phyloP scores from a whole-genome alignment of 2,797 vertebrate species.

The Protonibea diacanthus region DNA sequence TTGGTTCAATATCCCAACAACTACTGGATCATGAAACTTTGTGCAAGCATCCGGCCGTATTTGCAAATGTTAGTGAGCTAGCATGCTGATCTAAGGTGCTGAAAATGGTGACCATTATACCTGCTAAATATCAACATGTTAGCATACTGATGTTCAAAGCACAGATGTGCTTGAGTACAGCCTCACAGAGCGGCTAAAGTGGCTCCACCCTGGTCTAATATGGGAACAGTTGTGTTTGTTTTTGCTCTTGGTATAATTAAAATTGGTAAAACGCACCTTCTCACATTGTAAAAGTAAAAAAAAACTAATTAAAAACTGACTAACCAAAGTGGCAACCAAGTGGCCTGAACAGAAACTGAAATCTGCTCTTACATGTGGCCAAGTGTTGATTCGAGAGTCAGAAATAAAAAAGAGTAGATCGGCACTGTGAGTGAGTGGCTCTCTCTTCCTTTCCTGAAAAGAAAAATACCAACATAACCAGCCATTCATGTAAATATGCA shows the following conservation, averaged over 20 bases:
- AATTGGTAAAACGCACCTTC: background rate
- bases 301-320: constrained; percentile 16
- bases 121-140: background rate
- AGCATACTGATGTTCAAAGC: background rate
- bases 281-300: background rate
- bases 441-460: constrained; percentile 44
- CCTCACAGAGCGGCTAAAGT: background rate
- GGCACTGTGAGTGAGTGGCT: constrained; percentile 20
- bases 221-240: background rate
- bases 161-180: background rate
- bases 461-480: constrained; percentile 54
- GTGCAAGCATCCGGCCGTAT: too few species aligned
- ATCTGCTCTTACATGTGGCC: constrained; percentile 42
- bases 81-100: background rate
- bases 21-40: background rate
- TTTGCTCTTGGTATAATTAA: constrained; percentile 9
- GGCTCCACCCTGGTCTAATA: background rate
- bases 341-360: constrained; percentile 27
- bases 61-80: too few species aligned
- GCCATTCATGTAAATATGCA: constrained; percentile 74
- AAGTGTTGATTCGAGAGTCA: constrained; percentile 56
- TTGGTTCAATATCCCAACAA: background rate
- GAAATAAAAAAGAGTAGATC: constrained; percentile 41
- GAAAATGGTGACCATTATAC: background rate
- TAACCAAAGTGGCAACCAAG: constrained; percentile 21